Base-by-base conservation (phyloP, 2,113 vertebrate genomes). In the Odobenus rosmarus region DNA sequence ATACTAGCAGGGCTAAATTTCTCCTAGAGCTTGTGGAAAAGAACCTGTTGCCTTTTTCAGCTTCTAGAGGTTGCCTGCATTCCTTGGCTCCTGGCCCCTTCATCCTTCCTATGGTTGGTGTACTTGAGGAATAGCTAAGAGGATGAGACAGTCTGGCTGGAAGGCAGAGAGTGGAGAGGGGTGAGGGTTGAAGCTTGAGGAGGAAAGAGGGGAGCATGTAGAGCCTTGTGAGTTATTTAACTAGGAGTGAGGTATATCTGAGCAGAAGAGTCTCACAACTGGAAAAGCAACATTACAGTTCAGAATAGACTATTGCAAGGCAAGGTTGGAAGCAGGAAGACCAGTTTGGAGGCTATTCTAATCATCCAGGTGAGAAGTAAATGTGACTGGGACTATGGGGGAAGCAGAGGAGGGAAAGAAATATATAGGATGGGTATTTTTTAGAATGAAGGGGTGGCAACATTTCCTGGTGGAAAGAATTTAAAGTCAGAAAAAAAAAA, bases 81-180 rank as follows among this genome's bases (percentile, higher is more conserved):
- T 55, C 76, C 28, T 39, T n/a, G 28, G 19, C 31, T 33, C 0
- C 11, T 11, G 2, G n/a, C 14, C 5, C 19, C 8, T 53, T 55
- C 7, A 6, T 8, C 5, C 7, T 11, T 53, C 15, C 49, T 74
- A 4, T 8, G 5, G 28, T 36, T 33, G 12, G 16, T 24, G 8
- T 51, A 3, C n/a, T 67, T 51, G 21, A 49, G 21, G 12, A 62
- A 36, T 1, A 72, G 12, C 21, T 46, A 13, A 51, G 67, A 57
- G 33, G 31, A 51, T 14, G 51, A 33, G 3, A 62, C 4, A 9
- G 5, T 42, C 46, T 46, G 11, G 1, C 14, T 74, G 31, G 9
- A 77, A 90, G 21, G 1, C 14, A 85, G 59, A 39, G 3, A 15
- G 3, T 0, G 5, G 28, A 7, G 16, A 49, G 0, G 14, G 18